A percentile compares a stretch with the other conserved stretches of the same genome.
These are phyloP conservation scores for Notechis scutatus DNA, from an alignment of 2,113 vertebrate species.

Conservation along the genomic window DNA sequence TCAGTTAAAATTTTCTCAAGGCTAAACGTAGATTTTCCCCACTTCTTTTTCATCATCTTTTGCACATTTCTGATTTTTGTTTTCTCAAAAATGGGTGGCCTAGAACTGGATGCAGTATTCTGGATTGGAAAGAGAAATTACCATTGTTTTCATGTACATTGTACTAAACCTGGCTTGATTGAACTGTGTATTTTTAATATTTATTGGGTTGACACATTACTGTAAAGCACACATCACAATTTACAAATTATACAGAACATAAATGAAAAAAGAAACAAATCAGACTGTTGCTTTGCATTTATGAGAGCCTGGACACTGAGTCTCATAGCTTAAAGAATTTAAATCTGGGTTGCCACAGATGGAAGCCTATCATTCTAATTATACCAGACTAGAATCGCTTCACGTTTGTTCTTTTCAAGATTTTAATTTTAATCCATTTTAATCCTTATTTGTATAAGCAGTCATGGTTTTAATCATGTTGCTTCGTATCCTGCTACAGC, in stretches of 20 bases:
- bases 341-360: not conserved
- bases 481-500: slow-evolving; percentile 10
- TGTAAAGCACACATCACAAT: not conserved
- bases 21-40: not conserved
- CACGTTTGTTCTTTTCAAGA: not conserved
- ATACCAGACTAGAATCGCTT: not conserved
- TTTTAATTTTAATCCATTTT: not conserved
- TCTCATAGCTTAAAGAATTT: not conserved
- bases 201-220: not conserved
- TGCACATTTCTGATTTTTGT: not conserved
- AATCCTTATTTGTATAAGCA: not conserved
- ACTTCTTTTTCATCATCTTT: not conserved
- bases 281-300: not conserved
- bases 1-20: not conserved
- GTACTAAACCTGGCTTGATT: not conserved
- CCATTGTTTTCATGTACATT: not conserved
- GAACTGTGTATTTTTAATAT: not conserved
- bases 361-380: not conserved
- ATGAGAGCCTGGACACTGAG: not conserved
- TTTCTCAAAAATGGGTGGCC: not conserved
- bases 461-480: not conserved
- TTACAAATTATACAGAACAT: not conserved
- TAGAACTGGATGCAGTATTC: not conserved
- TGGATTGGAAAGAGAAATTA: not conserved
- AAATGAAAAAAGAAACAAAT: not conserved